phyloP scores from a whole-genome alignment of 2,797 vertebrate species.

The Lutjanus argentimaculatus region DNA sequence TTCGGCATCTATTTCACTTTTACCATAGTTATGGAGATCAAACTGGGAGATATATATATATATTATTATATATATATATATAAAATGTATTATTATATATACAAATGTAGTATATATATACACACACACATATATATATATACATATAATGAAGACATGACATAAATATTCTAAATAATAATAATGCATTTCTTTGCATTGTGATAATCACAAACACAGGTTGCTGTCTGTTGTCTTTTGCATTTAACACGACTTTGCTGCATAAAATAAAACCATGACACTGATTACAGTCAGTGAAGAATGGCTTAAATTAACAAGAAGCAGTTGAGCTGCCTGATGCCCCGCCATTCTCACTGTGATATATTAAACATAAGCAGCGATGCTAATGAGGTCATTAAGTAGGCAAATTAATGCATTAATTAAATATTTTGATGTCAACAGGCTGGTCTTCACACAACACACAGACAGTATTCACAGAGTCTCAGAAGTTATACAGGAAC shows the following conservation, averaged over 20 bases:
- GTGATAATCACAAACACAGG: slow-evolving; percentile 14
- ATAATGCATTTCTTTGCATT: neutral
- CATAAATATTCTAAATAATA: neutral
- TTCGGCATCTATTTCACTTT: neutral
- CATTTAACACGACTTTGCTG: slow-evolving; percentile 21
- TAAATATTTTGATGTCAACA: slow-evolving; percentile 56
- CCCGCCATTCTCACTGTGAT: slow-evolving; percentile 47
- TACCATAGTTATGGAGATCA: neutral
- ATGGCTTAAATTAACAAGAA: slow-evolving; percentile 54
- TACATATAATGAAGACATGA: no score
- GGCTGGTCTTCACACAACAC: slow-evolving; percentile 29
- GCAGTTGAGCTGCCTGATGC: slow-evolving; percentile 58
- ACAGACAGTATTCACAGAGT: neutral
- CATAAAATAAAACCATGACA: slow-evolving; percentile 43
- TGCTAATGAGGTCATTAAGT: slow-evolving; percentile 67
- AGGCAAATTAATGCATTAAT: slow-evolving; percentile 65
- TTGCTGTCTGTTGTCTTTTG: slow-evolving; percentile 16
- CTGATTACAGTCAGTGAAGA: slow-evolving; percentile 42
- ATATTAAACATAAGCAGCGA: slow-evolving; percentile 58
- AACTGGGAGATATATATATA: neutral
- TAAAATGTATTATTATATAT: neutral
- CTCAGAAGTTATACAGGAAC: slow-evolving; percentile 9
- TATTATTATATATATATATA: neutral
- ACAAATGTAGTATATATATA: neutral
- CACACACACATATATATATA: no score